Base-by-base conservation (phyloP, 2,113 vertebrate genomes). In the Haemorhous mexicanus region DNA sequence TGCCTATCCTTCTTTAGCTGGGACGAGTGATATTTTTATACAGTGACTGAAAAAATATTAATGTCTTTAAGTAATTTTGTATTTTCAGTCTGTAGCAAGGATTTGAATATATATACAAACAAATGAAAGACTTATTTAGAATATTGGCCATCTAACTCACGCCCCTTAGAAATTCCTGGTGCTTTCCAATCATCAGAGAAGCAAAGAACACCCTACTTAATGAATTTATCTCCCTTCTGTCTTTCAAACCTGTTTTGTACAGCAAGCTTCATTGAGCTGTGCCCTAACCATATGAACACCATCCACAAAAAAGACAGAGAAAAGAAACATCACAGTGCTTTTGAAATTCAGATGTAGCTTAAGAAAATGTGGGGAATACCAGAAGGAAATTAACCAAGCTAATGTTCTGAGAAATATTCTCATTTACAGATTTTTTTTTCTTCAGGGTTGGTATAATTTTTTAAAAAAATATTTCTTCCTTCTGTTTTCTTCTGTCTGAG, bases 291-390 rank as follows among this genome's bases (percentile, higher is more conserved):
- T 30, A n/a, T 33, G 33, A 76, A 46, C 7, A 58, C 32, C 35
- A 77, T 9, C 10, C 20, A 49, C 9, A 46, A 1, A 2, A 92
- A 74, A 88, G 27, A 22, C 46, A 16, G 20, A 37, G 13, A 33
- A 86, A 83, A 88, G n/a, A 20, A 83, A 52, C 4, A 39, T 35
- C 22, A 35, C 3, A 49, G 5, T 37, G 13, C 19, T 53, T 84
- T 44, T 50, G 23, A 78, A 92, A 86, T 70, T 86, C 20, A 37
- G 20, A 9, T 67, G 30, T 20, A 66, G 10, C 26, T 67, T 27
- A 61, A 75, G 19, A 76, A 83, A 86, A 58, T 0, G 0, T 44
- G 24, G 9, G 13, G 21, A 66, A 9, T 35, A 43, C 4, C 19
- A 70, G 28, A 72, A 84, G 84, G 5, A 79, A 63, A 88, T 85